These are phyloP conservation scores for Melanophora roralis DNA, from an alignment of 2,888 invertebrate genomes.

Conservation along the genomic window DNA sequence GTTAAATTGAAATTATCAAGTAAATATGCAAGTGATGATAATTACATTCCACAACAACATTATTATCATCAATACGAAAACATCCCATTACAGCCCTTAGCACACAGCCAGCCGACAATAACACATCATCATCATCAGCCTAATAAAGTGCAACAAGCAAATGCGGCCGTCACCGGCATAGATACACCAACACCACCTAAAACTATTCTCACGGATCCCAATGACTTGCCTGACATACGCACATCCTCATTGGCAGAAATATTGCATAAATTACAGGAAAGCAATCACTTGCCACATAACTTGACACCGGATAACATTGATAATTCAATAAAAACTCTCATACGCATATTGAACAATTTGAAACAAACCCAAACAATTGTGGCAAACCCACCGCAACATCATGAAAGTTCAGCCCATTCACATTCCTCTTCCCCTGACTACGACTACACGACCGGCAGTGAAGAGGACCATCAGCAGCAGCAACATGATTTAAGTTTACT, in stretches of 20 bases:
- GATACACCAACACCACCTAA: slow-evolving; percentile 41
- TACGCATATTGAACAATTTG: slow-evolving; percentile 85
- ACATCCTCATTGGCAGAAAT: slow-evolving; percentile 80
- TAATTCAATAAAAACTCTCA: slow-evolving; percentile 86
- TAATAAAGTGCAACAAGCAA: slow-evolving; percentile 5
- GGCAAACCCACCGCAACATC: slow-evolving; percentile 74
- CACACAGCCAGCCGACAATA: slow-evolving; percentile 34
- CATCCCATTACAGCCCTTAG: slow-evolving; percentile 41
- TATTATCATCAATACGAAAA: slow-evolving; percentile 18
- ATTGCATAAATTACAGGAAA: slow-evolving; percentile 84
- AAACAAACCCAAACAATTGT: slow-evolving; percentile 78
- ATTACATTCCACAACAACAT: slow-evolving; percentile 42
- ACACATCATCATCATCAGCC: slow-evolving; percentile 7
- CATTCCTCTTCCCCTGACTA: slow-evolving; percentile 66
- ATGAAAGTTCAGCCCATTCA: slow-evolving; percentile 65
- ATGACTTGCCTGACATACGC: slow-evolving; percentile 74
- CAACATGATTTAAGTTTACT: slow-evolving; percentile 41
- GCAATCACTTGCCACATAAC: slow-evolving; percentile 86
- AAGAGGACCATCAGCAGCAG: slow-evolving; percentile 63
- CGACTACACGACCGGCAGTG: slow-evolving; percentile 70
- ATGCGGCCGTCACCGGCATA: slow-evolving; percentile 2
- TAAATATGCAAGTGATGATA: slow-evolving; percentile 66
- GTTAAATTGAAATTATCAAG: slow-evolving; percentile 70
- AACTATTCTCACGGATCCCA: slow-evolving; percentile 64
- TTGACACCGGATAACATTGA: slow-evolving; percentile 88